Conservation (phyloP, 2,113 vertebrate species). For the Colinus virginianus region DNA sequence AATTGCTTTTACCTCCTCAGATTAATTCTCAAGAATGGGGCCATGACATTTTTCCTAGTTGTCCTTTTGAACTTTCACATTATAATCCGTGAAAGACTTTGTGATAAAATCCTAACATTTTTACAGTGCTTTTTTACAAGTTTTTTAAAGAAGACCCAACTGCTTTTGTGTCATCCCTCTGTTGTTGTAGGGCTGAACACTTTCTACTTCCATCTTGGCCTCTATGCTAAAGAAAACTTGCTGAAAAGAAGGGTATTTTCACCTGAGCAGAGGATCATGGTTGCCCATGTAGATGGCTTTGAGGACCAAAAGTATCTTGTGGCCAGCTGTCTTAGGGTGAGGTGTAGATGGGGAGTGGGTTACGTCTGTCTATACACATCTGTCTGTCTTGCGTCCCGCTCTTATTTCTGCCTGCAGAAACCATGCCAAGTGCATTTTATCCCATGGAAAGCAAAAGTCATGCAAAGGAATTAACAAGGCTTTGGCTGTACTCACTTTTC, state of each 20-base stretch:
- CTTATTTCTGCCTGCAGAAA: neutral
- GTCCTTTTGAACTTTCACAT: conserved; percentile 45
- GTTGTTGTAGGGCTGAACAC: neutral
- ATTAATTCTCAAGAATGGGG: conserved; percentile 10
- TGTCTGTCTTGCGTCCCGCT: neutral
- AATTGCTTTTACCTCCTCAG: neutral
- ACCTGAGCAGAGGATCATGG: rapidly evolving
- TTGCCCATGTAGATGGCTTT: neutral
- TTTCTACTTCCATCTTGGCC: neutral
- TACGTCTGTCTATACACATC: neutral
- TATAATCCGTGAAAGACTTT: neutral
- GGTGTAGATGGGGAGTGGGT: neutral
- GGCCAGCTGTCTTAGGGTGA: neutral
- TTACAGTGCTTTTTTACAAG: neutral
- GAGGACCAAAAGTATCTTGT: neutral
- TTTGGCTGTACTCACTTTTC: neutral
- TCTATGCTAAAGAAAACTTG: neutral
- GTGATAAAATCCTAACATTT: neutral
- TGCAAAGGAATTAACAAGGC: neutral
- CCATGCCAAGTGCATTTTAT: neutral
- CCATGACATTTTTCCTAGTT: neutral
- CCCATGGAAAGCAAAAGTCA: neutral
- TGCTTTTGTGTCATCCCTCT: neutral
- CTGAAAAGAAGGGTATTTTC: neutral
- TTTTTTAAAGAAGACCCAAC: neutral